These are phyloP conservation scores for Mormyrus iriodes DNA, from an alignment of 2,113 vertebrate species.

Conservation along the genomic window DNA sequence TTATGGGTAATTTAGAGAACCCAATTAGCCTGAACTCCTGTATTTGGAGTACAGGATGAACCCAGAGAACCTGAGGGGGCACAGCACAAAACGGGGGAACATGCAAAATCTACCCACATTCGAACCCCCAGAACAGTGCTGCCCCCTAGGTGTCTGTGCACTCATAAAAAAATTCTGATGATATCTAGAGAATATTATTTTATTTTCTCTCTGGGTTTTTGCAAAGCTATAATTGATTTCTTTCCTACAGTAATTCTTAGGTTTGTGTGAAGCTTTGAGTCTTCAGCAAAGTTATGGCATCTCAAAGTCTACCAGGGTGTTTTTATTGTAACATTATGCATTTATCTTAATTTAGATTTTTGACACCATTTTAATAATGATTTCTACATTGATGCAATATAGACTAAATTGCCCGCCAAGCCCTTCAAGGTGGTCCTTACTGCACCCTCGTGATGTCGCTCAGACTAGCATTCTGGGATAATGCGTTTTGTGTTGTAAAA, in stretches of 20 bases:
- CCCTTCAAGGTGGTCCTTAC: constrained; percentile 29
- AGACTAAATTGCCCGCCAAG: constrained; percentile 8
- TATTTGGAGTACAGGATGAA: not conserved
- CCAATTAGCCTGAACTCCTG: not conserved
- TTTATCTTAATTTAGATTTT: not conserved
- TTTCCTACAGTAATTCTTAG: not conserved
- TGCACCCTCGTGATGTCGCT: not conserved
- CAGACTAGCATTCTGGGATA: constrained; percentile 22
- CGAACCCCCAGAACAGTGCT: not conserved
- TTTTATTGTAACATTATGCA: not conserved
- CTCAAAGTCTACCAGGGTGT: not conserved
- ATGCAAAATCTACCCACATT: not conserved
- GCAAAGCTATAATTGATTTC: not conserved
- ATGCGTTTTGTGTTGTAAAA: constrained; percentile 39
- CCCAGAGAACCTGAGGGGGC: not conserved
- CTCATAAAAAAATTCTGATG: not conserved
- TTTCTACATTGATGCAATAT: not conserved
- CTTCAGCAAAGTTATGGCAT: not conserved
- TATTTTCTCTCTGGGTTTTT: not conserved
- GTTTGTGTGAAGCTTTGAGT: not conserved
- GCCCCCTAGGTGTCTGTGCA: not conserved
- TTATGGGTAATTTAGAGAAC: not conserved
- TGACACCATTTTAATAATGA: not conserved
- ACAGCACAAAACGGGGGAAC: too few species aligned
- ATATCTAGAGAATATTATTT: not conserved